Evolutionary conservation across 2,888 invertebrate genomes (phyloP), one percentile per base, ranked within the genome.

Genomic region (Trissolcus japonicus): DNA sequence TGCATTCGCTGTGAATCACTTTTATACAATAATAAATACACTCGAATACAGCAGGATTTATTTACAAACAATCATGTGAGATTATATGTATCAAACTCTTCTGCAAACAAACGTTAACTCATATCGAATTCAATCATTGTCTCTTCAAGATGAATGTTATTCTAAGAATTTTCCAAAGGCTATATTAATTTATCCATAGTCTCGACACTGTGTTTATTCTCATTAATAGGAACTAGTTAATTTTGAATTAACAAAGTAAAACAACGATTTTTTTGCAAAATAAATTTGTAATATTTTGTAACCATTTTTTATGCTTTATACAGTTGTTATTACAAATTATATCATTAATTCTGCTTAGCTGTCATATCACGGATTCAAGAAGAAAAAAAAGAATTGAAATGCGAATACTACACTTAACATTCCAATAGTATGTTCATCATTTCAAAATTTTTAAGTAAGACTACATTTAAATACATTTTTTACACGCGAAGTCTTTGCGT

Each of bases 401-500:
- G 68, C 63, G 16, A n/a, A 68, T 63, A 54, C 50, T 40, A 62
- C 46, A 67, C 48, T 16, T 74, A 11, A 29, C 51, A 60, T 43
- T 68, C 57, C 51, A 61, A 67, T 50, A 57, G 17, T 46, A 25
- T 6, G 25, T 53, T 56, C 25, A 57, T 25, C 43, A 59, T 48
- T 21, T 59, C 50, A 25, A 50, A 35, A 4, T 35, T 16, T 55
- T 67, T 46, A 50, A 61, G 16, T 75, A 68, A 63, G 40, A 50
- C 75, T 75, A 68, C 43, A 63, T 76, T 76, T 69, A 71, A 66
- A 71, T 76, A 76, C 76, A 69, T 77, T 68, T 77, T 11, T 67
- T 68, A 77, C 72, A 72, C 55, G 54, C 43, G 62, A 53, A 67
- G 62, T 62, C 57, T 48, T 67, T 62, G 43, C 16, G 16, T 69